Evolutionary conservation across 2,888 invertebrate genomes (phyloP), one percentile per base, ranked within the genome.

Genomic region (Drosophila longiperda): DNA sequence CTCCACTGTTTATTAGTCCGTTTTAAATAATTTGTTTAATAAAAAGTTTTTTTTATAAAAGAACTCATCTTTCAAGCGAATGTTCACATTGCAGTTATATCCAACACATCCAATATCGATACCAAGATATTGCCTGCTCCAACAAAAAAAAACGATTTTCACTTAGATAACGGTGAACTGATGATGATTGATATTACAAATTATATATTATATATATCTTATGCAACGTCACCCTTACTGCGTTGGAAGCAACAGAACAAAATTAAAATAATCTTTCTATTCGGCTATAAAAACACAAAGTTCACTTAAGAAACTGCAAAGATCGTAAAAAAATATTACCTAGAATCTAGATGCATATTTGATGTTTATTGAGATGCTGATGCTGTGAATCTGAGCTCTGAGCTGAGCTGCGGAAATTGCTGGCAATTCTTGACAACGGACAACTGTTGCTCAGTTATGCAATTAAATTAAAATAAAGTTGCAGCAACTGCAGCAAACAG

Each of bases 381-480:
- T 60, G 64, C 40, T 54, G 34, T 17, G 74, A n/a, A 11, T 15
- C 29, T 40, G 29, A 20, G 50, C 29, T 32, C 29, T 32, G 50
- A 49, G 32, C 20, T 52, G 59, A 32, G 63, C 68, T 73, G 68
- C 89, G 84, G 89, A 89, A 85, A 89, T 87, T 67, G 71, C 69
- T 70, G 58, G 73, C 77, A 80, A 89, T 85, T 85, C 87, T 89
- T 87, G 87, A 89, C 85, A 78, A 82, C 78, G 78, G 84, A 82
- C 78, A 80, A 79, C 83, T 77, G 83, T 76, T 80, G 55, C 80
- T 71, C 78, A 78, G 78, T 89, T 89, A 90, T 80, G 85, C 78
- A 86, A 85, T 80, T 82, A 82, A 90, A 89, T 89, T 78, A 82
- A 77, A 89, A 82, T 87, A 79, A 84, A 81, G 66, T 75, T 77